Evolutionary conservation across 2,888 invertebrate genomes (phyloP).

Genomic region (Chrysina gloriosa): DNA sequence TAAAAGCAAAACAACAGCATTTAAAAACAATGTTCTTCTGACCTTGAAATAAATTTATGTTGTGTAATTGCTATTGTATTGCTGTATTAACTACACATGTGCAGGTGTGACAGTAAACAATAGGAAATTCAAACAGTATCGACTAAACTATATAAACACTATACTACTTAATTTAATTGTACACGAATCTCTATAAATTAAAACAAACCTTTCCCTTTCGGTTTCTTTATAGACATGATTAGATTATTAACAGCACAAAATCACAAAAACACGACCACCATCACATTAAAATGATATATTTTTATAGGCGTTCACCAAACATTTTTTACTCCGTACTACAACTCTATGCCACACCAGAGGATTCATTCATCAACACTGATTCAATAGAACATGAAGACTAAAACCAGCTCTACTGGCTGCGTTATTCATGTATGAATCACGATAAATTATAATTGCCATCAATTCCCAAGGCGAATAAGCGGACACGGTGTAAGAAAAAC

Average conservation of each 20-base stretch:
- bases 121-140: neutral
- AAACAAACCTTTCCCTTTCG: slow-evolving; percentile 30
- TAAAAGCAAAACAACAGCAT: slow-evolving; percentile 10
- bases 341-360: slow-evolving; percentile 20
- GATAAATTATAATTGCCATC: slow-evolving; percentile 51
- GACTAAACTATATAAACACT: neutral
- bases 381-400: slow-evolving; percentile 38
- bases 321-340: slow-evolving; percentile 22
- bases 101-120: slow-evolving; percentile 19
- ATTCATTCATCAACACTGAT: slow-evolving; percentile 36
- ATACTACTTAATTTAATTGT: neutral
- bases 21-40: slow-evolving; percentile 28
- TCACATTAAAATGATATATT: neutral
- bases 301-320: slow-evolving; percentile 20
- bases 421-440: slow-evolving; percentile 53
- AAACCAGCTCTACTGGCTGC: slow-evolving; percentile 33
- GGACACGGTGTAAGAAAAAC: slow-evolving; percentile 31
- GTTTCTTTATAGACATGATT: slow-evolving; percentile 17
- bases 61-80: slow-evolving; percentile 16
- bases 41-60: slow-evolving; percentile 30
- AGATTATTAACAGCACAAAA: slow-evolving; percentile 7
- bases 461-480: slow-evolving; percentile 47
- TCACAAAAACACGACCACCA: slow-evolving; percentile 20
- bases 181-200: neutral
- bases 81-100: neutral